Evolutionary conservation across 1,140 invertebrate genomes (phyloP), one percentile per base, ranked within the genome.

Genomic region (Antheraea mylitta): DNA sequence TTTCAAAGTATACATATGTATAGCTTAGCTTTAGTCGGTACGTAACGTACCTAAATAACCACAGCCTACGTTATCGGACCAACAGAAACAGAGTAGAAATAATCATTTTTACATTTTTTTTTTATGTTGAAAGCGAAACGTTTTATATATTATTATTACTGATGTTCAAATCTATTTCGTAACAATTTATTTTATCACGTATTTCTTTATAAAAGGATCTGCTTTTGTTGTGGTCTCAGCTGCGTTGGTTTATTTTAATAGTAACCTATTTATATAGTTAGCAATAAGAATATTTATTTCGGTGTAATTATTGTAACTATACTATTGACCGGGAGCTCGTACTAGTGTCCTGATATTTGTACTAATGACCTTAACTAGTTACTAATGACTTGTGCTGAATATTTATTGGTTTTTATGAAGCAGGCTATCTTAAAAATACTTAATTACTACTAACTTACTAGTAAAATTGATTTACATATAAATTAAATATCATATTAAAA

Each of bases 201-300:
- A 63, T 63, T 10, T 63, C 16, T 37, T 63, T 63, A 63, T 37
- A 63, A 61, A 36, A 61, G 30, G 19, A 63, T 63, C 18, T 63
- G 22, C 7, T 63, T 63, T 63, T 63, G 16, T 53, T 13, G 13
- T 9, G 18, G 30, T 9, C 30, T 61, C 18, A 61, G 59, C 18
- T 11, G 59, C 2, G 59, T 18, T 22, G 7, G 22, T 18, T 18
- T 61, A 63, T 37, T 63, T 63, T 53, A 13, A n/a, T 53, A 53
- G 45, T 9, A 0, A 18, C 59, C 13, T 60, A 53, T 53, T 53
- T 53, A 11, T 53, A 53, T 53, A 13, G 7, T 13, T 16, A 16
- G 1, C 11, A 16, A 53, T n/a, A 16, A 16, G 16, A 53, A 13
- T 16, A 53, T 53, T 53, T 42, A 42, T 42, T 42, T 30, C 22